A percentile compares a stretch with the other conserved stretches of the same genome.
These are phyloP conservation scores for Eupithecia subfuscata DNA, from an alignment of 2,888 invertebrate species.

Conservation along the genomic window DNA sequence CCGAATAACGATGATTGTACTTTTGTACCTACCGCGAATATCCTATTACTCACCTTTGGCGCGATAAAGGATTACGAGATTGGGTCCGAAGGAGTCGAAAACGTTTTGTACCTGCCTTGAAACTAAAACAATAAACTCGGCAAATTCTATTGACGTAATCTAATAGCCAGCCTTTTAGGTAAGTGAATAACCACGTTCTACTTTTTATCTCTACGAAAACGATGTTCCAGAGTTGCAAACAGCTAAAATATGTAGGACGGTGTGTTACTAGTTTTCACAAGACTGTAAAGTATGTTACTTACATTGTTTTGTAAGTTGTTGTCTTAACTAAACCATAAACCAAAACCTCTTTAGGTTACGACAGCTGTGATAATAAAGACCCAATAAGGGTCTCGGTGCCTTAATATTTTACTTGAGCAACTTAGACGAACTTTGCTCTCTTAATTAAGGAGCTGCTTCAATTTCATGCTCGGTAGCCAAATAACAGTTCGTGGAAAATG, in stretches of 20 bases:
- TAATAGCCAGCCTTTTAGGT: constrained; percentile 38
- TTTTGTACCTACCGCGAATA: constrained; percentile 25
- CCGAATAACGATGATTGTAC: constrained; percentile 12
- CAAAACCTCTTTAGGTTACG: constrained; percentile 27
- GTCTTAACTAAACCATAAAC: constrained; percentile 23
- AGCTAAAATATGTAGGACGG: constrained; percentile 1
- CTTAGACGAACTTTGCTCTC: constrained; percentile 51
- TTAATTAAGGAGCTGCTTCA: constrained; percentile 47
- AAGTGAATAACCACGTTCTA: constrained; percentile 36
- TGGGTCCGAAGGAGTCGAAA: constrained; percentile 29
- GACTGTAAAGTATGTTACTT: constrained; percentile 1
- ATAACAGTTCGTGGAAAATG: constrained; percentile 40
- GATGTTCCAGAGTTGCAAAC: not conserved
- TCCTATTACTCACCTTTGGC: constrained; percentile 41
- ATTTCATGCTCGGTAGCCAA: constrained; percentile 42
- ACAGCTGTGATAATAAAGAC: constrained; percentile 37
- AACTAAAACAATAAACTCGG: constrained; percentile 43
- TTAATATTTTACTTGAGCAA: constrained; percentile 53
- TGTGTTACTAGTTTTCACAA: not conserved
- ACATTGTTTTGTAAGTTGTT: constrained; percentile 17
- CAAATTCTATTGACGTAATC: constrained; percentile 36
- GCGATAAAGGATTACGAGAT: constrained; percentile 42
- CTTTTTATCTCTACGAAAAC: constrained; percentile 22
- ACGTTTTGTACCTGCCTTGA: constrained; percentile 39
- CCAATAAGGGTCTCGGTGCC: constrained; percentile 37